A percentile compares a stretch with the other conserved stretches of the same genome.
phyloP scores from a whole-genome alignment of 2,113 vertebrate species.

The Gorsachius goisagi region DNA sequence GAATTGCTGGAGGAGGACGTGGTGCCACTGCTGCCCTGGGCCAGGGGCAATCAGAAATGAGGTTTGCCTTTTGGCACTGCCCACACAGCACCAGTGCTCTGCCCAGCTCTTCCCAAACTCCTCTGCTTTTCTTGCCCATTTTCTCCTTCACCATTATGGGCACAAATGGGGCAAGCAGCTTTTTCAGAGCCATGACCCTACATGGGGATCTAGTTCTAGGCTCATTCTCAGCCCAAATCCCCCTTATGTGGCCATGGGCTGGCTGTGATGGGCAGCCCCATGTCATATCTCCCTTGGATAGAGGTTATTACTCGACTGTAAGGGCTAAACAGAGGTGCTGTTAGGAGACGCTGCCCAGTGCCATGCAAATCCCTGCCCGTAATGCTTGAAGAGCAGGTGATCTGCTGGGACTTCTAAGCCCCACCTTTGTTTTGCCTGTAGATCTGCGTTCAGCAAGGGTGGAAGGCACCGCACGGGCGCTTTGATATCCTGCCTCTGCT shows the following conservation, averaged over 20 bases:
- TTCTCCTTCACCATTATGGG: background rate
- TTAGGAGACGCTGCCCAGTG: background rate
- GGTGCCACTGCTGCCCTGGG: background rate
- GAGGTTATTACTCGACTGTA: background rate
- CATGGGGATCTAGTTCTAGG: background rate
- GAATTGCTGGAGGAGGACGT: background rate
- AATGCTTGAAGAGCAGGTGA: background rate
- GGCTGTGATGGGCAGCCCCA: accelerated
- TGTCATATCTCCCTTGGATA: background rate
- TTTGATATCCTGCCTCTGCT: slow-evolving; percentile 94
- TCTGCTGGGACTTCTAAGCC: background rate
- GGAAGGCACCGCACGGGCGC: slow-evolving; percentile 88
- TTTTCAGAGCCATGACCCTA: background rate
- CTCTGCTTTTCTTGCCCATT: background rate
- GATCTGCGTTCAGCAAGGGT: slow-evolving; percentile 97
- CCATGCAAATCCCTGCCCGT: accelerated
- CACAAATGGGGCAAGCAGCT: background rate
- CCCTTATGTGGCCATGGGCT: background rate
- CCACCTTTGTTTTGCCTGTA: slow-evolving; percentile 21
- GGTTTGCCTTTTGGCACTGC: background rate
- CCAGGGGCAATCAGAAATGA: background rate
- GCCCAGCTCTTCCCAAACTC: background rate
- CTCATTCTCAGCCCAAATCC: background rate
- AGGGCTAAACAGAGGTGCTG: background rate
- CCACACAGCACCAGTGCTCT: background rate